Conservation (phyloP, 1,140 invertebrate species). For the Drosophila mauritiana region DNA sequence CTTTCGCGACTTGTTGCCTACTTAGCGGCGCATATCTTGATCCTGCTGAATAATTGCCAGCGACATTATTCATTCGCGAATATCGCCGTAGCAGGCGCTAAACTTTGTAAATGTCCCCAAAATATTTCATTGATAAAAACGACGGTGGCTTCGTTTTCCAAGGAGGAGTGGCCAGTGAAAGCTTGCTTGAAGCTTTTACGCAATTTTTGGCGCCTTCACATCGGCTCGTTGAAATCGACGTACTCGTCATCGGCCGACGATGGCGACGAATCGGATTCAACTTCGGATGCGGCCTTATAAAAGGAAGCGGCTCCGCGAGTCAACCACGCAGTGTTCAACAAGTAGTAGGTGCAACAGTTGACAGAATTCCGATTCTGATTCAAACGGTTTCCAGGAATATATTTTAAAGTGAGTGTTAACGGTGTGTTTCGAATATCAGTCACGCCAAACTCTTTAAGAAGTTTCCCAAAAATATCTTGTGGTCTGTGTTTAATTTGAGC, state of each 20-base stretch:
- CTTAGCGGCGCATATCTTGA: conserved; percentile 53
- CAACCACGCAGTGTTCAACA: conserved; percentile 78
- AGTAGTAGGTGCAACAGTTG: conserved; percentile 80
- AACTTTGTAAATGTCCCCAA: conserved; percentile 60
- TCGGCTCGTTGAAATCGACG: conserved; percentile 11
- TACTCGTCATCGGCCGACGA: conserved; percentile 19
- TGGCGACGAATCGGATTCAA: conserved; percentile 8
- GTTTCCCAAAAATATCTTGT: not conserved
- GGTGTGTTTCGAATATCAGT: not conserved
- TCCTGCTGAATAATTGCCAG: conserved; percentile 63
- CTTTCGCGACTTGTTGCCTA: conserved; percentile 58
- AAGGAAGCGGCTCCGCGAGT: conserved; percentile 66
- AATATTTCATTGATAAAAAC: conserved; percentile 79
- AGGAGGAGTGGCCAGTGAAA: conserved; percentile 23
- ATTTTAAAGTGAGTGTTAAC: conserved; percentile 44
- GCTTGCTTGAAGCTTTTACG: conserved; percentile 71
- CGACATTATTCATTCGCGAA: conserved; percentile 54
- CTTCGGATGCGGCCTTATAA: conserved; percentile 57
- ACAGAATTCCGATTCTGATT: not conserved
- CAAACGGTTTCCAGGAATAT: conserved; percentile 13
- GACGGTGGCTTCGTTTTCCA: not conserved
- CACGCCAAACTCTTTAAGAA: not conserved
- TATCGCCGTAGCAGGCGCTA: conserved; percentile 32
- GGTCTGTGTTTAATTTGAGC: conserved; percentile 2
- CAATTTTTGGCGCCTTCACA: conserved; percentile 49